Evolutionary conservation across 2,797 vertebrate species (phyloP), one percentile per base, ranked within the genome.

Genomic region (Sphaeramia orbicularis): DNA sequence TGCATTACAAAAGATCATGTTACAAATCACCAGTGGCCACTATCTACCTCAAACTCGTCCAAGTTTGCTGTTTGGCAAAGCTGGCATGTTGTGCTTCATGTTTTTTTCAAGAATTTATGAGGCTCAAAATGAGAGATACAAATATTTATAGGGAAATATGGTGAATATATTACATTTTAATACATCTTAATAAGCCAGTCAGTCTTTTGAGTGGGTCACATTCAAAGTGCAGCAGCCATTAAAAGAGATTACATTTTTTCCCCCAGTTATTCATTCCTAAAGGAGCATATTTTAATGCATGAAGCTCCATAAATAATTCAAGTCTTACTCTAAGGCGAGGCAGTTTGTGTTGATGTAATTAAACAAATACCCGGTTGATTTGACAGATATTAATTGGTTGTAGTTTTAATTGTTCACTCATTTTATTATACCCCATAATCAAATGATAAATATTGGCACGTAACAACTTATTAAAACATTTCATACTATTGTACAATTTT

Each of bases 1-100:
- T 62, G 49, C 59, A 61, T 43, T 41, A 11, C 71, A 64, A 40
- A 42, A 45, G 55, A 32, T 48, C 14, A 32, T 32, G 50, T 41
- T 49, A 48, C 41, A 19, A 56, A 48, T 37, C n/a, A 19, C 43
- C 55, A 16, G 15, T 65, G 18, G 37, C 44, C 37, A 58, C 40
- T 48, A 59, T 43, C 44, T 27, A 36, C 32, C 51, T 30, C 47
- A 53, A 21, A 30, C 51, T 16, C 16, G 36, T 15, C 32, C 53
- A 67, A 47, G 55, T 44, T n/a, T 45, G 40, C 58, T 68, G 43
- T 51, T 21, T 35, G 15, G 15, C 6, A 63, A 48, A 32, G 47
- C 21, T 35, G 15, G 15, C 6, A 63, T 43, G 32, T 59, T 41
- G 10, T 4, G 52, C 49, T 27, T 16, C 27, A 21, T 38, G 49